Evolutionary conservation across 2,888 invertebrate species (phyloP), one percentile per base, ranked within the genome.

Genomic region (Tinea pellionella): DNA sequence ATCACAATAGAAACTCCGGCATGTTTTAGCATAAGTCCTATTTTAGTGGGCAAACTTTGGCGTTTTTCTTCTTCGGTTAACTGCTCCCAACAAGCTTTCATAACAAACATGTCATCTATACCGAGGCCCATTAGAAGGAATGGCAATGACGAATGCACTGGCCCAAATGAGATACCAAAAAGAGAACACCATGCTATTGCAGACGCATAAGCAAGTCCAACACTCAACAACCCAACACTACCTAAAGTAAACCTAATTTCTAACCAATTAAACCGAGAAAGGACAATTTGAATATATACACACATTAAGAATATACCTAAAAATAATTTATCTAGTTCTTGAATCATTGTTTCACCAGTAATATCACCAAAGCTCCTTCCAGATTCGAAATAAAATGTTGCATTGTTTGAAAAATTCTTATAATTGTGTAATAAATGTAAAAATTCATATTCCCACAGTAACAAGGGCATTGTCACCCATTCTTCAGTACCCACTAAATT

Each of bases 21-120:
- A 72, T 94, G 94, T 73, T 92, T 90, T 60, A 95, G 73, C 88
- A 93, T 91, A 43, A 90, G 72, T 0, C 91, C 94, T 60, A 94
- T 86, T 75, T 89, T 89, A 66, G 92, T 89, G n/a, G 90, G 88
- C 30, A 93, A 69, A 64, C 89, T 86, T 65, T 89, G 83, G 61
- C 82, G 77, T 56, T 79, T 75, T 63, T 89, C 84, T 58, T 89
- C 80, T 43, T 82, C 76, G 9, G 90, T 78, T 12, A 91, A 73
- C 69, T 93, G 91, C 63, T 92, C 90, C 92, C 93, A 94, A 70
- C 93, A 92, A 16, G 93, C 92, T 81, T 92, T 90, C 81, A 95
- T 93, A 0, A 96, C 94, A 77, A 96, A 95, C 90, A 95, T 94
- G 70, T 96, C 95, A 68, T 95, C 95, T 19, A 95, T 91, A 37